Evolutionary conservation across 2,888 invertebrate species (phyloP).

Genomic region (Sphecodes monilicornis): DNA sequence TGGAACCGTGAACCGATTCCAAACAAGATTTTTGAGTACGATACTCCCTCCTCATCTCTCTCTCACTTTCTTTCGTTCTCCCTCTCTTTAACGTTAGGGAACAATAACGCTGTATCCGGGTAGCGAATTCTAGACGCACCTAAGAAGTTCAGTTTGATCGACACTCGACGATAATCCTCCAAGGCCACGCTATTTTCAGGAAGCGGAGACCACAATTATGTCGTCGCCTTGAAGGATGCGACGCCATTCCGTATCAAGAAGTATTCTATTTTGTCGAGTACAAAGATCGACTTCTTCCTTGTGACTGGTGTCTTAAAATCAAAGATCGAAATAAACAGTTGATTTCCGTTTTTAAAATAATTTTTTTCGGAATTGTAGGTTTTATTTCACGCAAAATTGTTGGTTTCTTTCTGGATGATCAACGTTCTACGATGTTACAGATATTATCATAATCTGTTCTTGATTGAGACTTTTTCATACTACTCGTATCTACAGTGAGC

Average conservation of each 20-base stretch:
- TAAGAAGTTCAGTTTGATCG: conserved; percentile 34
- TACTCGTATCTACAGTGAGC: too few relatives aligned
- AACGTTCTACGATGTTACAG: too few relatives aligned
- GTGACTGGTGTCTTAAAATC: too few relatives aligned
- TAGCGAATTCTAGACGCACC: conserved; percentile 27
- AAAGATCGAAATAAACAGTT: too few relatives aligned
- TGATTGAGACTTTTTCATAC: too few relatives aligned
- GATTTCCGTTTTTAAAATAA: too few relatives aligned
- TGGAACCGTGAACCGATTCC: conserved; percentile 8
- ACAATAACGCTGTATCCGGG: conserved; percentile 12
- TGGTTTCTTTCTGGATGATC: too few relatives aligned
- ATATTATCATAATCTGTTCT: too few relatives aligned
- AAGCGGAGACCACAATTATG: neutral
- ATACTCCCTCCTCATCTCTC: neutral
- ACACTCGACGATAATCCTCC: conserved; percentile 25
- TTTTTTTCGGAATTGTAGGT: too few relatives aligned
- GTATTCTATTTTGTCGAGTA: neutral
- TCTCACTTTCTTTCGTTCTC: neutral
- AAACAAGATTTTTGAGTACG: conserved; percentile 20
- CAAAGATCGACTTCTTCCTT: too few relatives aligned
- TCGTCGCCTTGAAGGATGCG: neutral
- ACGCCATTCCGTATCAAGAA: neutral
- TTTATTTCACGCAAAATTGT: too few relatives aligned
- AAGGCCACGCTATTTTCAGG: conserved; percentile 25
- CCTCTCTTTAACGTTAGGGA: neutral